Conservation (phyloP, 2,797 vertebrate species). For the Phalanger gymnotis region DNA sequence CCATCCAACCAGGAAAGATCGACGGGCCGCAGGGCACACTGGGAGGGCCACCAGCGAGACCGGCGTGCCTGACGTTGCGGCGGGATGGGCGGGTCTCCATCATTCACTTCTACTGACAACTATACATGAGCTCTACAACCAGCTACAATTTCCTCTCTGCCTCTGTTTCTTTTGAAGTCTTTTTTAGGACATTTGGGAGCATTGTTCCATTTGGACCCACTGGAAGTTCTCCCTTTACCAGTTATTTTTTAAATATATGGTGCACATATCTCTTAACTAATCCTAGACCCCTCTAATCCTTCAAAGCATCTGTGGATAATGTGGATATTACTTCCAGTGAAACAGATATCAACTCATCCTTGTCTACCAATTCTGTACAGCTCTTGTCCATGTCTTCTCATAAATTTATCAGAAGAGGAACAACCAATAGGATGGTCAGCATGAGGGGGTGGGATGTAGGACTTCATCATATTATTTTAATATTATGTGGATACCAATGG, state of each 20-base stretch:
- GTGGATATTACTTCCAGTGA: background rate
- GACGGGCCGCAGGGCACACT: background rate
- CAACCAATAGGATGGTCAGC: background rate
- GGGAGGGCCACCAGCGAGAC: constrained; percentile 55
- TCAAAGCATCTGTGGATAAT: background rate
- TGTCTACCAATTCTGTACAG: background rate
- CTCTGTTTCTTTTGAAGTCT: background rate
- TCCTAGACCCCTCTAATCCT: background rate
- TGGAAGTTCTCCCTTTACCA: background rate
- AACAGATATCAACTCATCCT: background rate
- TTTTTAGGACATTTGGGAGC: background rate
- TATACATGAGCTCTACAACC: background rate
- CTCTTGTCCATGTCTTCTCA: background rate
- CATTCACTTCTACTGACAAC: background rate
- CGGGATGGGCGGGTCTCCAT: background rate
- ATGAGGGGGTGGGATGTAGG: background rate
- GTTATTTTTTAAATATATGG: background rate
- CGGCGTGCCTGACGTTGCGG: background rate
- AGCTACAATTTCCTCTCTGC: background rate
- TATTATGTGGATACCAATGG: background rate
- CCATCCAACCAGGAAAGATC: constrained; percentile 60
- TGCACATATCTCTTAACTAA: background rate
- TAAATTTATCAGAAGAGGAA: background rate
- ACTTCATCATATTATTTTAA: background rate
- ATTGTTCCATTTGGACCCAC: background rate